A percentile compares a stretch with the other conserved stretches of the same genome.
Conservation (phyloP, 2,113 vertebrate genomes). For the Sturnira hondurensis region DNA sequence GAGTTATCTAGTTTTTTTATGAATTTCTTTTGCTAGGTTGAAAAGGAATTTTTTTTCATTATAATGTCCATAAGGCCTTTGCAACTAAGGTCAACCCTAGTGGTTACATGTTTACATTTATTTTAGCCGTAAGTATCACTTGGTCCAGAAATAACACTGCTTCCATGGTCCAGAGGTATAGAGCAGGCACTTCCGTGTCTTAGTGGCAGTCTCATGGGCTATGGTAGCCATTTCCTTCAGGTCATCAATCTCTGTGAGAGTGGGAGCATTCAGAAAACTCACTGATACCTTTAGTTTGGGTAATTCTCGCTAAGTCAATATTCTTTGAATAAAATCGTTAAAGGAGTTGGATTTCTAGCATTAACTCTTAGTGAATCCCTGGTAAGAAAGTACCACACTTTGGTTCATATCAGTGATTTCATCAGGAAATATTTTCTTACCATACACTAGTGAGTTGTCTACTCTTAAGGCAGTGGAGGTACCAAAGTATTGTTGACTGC, state of each 20-base stretch:
- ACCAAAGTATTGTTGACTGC: conserved; percentile 34
- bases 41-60: conserved; percentile 66
- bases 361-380: conserved; percentile 81
- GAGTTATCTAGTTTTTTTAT: conserved; percentile 59
- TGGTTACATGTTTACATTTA: conserved; percentile 68
- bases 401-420: conserved; percentile 81
- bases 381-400: conserved; percentile 65
- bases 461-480: conserved; percentile 15
- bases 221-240: conserved; percentile 70
- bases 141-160: conserved; percentile 77
- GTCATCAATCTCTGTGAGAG: conserved; percentile 59
- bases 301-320: conserved; percentile 76
- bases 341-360: conserved; percentile 75
- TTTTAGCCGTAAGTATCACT: conserved; percentile 63
- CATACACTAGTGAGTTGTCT: conserved; percentile 18
- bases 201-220: conserved; percentile 72
- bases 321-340: conserved; percentile 81
- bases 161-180: conserved; percentile 63
- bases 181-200: conserved; percentile 61
- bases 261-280: conserved; percentile 72
- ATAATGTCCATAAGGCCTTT: conserved; percentile 46
- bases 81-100: conserved; percentile 57
- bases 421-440: conserved; percentile 68
- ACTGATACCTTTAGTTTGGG: conserved; percentile 71
- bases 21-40: conserved; percentile 62